Evolutionary conservation across 2,113 vertebrate species (phyloP).

Genomic region (Oncorhynchus tshawytscha): DNA sequence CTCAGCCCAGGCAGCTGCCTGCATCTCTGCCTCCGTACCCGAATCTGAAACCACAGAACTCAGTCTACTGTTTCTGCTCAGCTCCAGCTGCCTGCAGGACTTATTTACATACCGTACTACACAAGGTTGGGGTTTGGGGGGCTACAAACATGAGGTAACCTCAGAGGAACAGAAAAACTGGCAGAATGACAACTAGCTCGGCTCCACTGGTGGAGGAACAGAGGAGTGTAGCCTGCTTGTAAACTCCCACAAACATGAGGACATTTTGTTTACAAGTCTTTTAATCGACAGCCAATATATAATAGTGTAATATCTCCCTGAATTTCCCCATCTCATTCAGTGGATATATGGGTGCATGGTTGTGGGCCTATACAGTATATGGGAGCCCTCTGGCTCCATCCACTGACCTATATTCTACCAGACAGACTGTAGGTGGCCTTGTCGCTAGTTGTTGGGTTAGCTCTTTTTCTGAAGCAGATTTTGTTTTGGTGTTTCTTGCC

Average conservation of each 20-base stretch:
- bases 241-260: no score
- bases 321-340: no score
- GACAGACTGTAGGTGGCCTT: background rate
- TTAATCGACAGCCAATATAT: no score
- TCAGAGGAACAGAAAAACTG: slow-evolving; percentile 7
- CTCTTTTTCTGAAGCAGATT: no score
- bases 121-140: background rate
- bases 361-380: no score
- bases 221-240: no score
- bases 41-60: slow-evolving; percentile 18
- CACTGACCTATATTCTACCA: background rate
- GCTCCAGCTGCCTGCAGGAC: slow-evolving; percentile 52
- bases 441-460: no score
- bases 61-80: slow-evolving; percentile 28
- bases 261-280: slow-evolving; percentile 53
- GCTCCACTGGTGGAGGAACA: no score
- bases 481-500: background rate
- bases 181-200: background rate
- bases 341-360: no score
- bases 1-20: background rate
- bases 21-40: slow-evolving; percentile 37
- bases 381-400: no score
- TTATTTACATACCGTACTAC: slow-evolving; percentile 30
- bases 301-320: no score
- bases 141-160: background rate